Conservation (phyloP, 2,797 vertebrate species). For the Muscicapa striata region DNA sequence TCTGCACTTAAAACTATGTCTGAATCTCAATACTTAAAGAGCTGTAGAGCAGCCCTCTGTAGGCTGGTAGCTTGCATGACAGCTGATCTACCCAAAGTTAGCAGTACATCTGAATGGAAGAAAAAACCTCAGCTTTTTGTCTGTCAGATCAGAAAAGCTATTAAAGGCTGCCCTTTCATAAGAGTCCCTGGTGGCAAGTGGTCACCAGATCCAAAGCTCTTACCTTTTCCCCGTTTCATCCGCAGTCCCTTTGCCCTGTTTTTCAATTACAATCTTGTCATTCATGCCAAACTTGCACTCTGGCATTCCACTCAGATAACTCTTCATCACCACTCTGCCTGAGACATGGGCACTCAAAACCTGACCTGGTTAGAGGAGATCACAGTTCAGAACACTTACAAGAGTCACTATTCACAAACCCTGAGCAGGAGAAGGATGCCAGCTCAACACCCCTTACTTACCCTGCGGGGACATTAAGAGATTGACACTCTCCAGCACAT, state of each 20-base stretch:
- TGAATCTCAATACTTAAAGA: background rate
- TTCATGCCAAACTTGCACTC: slow-evolving; percentile 99
- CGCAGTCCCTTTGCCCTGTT: slow-evolving; percentile 94
- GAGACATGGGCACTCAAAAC: slow-evolving; percentile 98
- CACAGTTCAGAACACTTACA: background rate
- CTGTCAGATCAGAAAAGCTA: background rate
- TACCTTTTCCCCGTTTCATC: slow-evolving; percentile 97
- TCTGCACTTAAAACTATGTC: background rate
- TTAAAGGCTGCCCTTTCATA: background rate
- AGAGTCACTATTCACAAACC: background rate
- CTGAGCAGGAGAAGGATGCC: background rate
- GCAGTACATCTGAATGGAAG: background rate
- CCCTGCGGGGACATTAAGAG: slow-evolving; percentile 98
- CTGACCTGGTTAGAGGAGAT: slow-evolving; percentile 83
- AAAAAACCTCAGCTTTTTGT: background rate
- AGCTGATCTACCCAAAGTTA: background rate
- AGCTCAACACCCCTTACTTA: slow-evolving; percentile 55
- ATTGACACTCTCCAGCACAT: slow-evolving; percentile 98
- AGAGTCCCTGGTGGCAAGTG: background rate
- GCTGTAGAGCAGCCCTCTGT: background rate
- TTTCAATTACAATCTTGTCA: slow-evolving; percentile 99
- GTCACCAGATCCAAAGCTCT: slow-evolving; percentile 14
- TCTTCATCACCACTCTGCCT: slow-evolving; percentile 98
- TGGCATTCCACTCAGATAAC: slow-evolving; percentile 98
- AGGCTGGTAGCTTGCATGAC: background rate